phyloP scores from a whole-genome alignment of 2,888 invertebrate genomes.

The Cheilosia scutellata region DNA sequence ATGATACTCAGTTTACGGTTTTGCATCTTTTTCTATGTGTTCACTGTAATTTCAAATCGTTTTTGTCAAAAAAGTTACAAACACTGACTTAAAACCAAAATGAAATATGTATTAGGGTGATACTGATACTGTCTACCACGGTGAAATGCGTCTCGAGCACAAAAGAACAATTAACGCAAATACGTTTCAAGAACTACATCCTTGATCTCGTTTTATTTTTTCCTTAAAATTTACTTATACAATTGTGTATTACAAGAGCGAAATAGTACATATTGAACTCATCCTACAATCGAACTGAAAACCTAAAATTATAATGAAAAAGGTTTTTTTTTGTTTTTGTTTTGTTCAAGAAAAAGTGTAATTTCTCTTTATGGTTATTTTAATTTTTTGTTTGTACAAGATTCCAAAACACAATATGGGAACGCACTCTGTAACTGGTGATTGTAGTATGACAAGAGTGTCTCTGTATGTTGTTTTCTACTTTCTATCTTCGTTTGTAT shows the following conservation, averaged over 20 bases:
- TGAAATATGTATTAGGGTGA: too few relatives aligned
- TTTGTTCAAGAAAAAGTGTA: conserved; percentile 39
- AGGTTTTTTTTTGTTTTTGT: conserved; percentile 8
- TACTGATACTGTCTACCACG: too few relatives aligned
- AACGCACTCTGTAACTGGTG: conserved; percentile 15
- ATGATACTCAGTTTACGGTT: too few relatives aligned
- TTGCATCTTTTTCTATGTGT: too few relatives aligned
- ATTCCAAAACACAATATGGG: conserved; percentile 56
- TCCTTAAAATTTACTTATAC: conserved; percentile 53
- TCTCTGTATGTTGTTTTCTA: conserved; percentile 6
- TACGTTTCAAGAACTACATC: conserved; percentile 5
- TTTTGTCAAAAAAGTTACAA: too few relatives aligned
- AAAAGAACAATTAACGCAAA: too few relatives aligned
- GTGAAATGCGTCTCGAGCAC: too few relatives aligned
- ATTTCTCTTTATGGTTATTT: conserved; percentile 10
- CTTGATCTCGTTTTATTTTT: conserved; percentile 49
- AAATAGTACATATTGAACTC: too few relatives aligned
- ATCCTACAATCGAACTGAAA: conserved; percentile 24
- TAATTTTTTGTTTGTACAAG: conserved; percentile 56
- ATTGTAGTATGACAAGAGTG: conserved; percentile 14
- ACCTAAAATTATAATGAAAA: conserved; percentile 7
- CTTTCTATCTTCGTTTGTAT: conserved; percentile 9
- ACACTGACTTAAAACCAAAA: too few relatives aligned
- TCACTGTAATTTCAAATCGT: too few relatives aligned
- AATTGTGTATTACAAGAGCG: too few relatives aligned